Conservation (phyloP, 2,113 vertebrate genomes). For the Muntiacus muntjak region DNA sequence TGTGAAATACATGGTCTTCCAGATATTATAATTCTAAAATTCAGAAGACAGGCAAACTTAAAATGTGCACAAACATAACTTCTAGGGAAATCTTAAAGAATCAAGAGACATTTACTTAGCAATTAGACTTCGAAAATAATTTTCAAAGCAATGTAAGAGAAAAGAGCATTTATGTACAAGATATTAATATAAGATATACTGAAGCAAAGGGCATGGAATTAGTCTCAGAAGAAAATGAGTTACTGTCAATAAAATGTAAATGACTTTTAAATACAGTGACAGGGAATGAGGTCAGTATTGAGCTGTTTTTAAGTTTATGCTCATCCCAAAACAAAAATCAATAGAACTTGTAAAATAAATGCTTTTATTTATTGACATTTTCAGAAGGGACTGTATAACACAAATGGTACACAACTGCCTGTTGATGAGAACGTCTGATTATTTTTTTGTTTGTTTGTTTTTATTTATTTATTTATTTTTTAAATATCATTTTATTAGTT, state of each 20-base stretch:
- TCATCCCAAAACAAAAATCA: neutral
- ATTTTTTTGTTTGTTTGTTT: too few relatives aligned
- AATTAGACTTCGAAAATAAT: neutral
- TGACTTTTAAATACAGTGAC: conserved; percentile 16
- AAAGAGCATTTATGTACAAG: neutral
- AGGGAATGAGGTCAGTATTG: neutral
- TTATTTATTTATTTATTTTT: too few relatives aligned
- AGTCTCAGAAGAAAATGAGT: neutral
- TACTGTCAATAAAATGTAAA: conserved; percentile 41
- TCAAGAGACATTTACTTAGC: neutral
- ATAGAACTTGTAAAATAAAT: neutral
- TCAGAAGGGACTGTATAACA: neutral
- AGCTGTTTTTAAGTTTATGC: neutral
- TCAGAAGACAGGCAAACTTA: neutral
- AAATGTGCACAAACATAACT: neutral
- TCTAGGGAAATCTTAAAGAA: neutral
- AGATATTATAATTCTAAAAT: neutral
- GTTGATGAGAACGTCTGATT: neutral
- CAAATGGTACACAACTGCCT: neutral
- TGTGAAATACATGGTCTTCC: neutral
- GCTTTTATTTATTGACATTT: neutral
- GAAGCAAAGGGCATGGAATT: neutral
- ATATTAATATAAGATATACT: neutral
- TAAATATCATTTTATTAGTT: too few relatives aligned
- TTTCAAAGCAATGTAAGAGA: neutral